Base-by-base conservation (phyloP, 2,113 vertebrate genomes). In the Scatophagus argus region DNA sequence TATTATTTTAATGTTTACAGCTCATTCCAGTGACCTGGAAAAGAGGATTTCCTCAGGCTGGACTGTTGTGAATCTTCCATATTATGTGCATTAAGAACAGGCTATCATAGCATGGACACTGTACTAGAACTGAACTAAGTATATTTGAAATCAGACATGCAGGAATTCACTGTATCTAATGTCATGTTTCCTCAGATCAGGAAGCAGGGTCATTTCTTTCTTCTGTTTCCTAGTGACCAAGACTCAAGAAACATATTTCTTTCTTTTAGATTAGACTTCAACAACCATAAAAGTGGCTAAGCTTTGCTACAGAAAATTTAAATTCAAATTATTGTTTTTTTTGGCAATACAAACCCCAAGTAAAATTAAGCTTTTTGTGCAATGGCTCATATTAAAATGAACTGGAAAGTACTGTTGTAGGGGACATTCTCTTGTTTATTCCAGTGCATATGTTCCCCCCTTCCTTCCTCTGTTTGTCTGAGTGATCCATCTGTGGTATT, bases 401-500 rank as follows among this genome's bases (percentile, higher is more conserved):
- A 34, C 11, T 67, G 44, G 21, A 73, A 72, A 70, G 46, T 44
- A 27, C 13, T 11, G 32, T 54, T 38, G 52, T 13, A 71, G 34
- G 13, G 44, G 65, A 55, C 67, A 64, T 79, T 62, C 78, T 85
- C 75, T 67, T 84, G 83, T 83, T 87, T 87, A 88, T 84, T 88
- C 77, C 63, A 29, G 56, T 49, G 64, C 65, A 79, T 66, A 74
- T 77, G 85, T 77, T 87, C 83, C 58, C 76, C 70, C 58, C 78
- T 88, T 91, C 90, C 88, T 90, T 91, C 88, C 87, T 89, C 39
- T 73, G 67, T 90, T 89, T 89, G 85, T 90, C 79, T 49, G 66
- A 71, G 36, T 59, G 68, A 79, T 86, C 71, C 77, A 66, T 89
- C 83, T 83, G 83, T 74, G 64, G 84, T 76, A 86, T 87, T 91